Evolutionary conservation across 2,797 vertebrate genomes (phyloP).

Genomic region (Catharus ustulatus): DNA sequence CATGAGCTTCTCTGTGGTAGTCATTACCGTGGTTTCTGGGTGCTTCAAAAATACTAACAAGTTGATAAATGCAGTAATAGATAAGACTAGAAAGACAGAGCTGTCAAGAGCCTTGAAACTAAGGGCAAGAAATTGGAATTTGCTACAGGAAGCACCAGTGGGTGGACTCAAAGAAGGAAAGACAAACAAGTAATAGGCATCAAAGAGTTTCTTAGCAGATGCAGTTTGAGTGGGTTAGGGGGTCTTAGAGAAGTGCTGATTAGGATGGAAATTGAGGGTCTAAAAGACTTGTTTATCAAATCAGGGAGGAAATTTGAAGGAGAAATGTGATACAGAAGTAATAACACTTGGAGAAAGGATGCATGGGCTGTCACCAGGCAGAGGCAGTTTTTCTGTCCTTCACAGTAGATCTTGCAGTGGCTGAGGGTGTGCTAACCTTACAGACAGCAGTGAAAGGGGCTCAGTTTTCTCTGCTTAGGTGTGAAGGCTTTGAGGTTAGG

Average conservation of each 20-base stretch:
- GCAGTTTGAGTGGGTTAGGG: background rate
- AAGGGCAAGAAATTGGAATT: background rate
- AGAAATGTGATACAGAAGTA: background rate
- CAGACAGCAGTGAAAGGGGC: background rate
- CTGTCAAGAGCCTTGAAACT: constrained; percentile 9
- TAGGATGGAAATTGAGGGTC: background rate
- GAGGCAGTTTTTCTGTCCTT: background rate
- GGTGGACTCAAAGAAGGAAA: background rate
- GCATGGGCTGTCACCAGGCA: background rate
- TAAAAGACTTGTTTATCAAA: background rate
- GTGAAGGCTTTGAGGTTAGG: background rate
- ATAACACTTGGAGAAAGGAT: background rate
- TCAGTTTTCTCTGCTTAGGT: background rate
- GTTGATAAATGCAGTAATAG: background rate
- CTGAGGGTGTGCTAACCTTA: background rate
- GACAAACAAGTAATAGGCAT: background rate
- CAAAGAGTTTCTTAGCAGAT: background rate
- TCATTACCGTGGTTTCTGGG: constrained; percentile 11
- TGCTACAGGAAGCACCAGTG: background rate
- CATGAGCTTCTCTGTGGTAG: background rate
- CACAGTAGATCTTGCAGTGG: background rate
- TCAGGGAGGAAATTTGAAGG: background rate
- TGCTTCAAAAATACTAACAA: constrained; percentile 13
- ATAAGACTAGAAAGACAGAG: background rate
- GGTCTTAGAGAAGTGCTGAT: background rate